Percentiles rank a stretch among this genome's conserved stretches.
These are phyloP conservation scores for Psittacus erithacus DNA, from an alignment of 2,113 vertebrate species.

Conservation along the genomic window DNA sequence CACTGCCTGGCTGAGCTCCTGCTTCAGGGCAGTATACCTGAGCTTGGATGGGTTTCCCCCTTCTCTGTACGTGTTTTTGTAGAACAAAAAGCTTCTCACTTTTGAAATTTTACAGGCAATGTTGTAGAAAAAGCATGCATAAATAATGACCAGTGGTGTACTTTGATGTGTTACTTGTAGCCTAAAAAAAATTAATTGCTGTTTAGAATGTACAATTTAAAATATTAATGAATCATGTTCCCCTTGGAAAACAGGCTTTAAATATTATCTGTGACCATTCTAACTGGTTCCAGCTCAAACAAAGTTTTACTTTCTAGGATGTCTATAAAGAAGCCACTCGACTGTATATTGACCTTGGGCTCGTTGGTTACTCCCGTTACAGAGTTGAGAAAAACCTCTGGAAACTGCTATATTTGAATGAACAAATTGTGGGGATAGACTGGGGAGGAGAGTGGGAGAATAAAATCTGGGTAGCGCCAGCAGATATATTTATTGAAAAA, in stretches of 20 bases:
- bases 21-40: background rate
- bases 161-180: background rate
- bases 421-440: background rate
- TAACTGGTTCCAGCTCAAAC: background rate
- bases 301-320: background rate
- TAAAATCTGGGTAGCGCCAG: slow-evolving; percentile 12
- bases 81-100: background rate
- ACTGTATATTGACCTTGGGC: background rate
- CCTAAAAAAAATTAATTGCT: background rate
- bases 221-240: background rate
- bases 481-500: slow-evolving; percentile 20
- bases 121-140: background rate
- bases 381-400: background rate
- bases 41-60: background rate
- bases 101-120: background rate
- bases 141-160: background rate
- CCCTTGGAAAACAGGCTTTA: background rate
- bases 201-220: background rate
- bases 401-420: background rate
- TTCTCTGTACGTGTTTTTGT: background rate
- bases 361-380: background rate
- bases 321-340: background rate
- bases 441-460: background rate
- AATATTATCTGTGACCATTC: background rate
- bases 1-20: background rate